Conservation (phyloP, 2,888 invertebrate genomes). For the Bugula neritina region DNA sequence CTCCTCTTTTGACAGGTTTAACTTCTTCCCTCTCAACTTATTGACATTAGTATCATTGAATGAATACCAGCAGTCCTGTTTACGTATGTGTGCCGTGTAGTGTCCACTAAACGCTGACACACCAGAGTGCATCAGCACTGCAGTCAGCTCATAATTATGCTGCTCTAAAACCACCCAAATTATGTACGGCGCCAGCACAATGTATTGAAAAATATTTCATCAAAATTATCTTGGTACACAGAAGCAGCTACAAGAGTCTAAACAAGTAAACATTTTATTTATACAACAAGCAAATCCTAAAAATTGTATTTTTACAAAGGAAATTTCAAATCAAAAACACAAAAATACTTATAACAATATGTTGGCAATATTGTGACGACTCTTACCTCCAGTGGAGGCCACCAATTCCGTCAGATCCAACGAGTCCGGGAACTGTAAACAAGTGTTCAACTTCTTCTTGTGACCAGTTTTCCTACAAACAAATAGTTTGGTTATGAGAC, state of each 20-base stretch:
- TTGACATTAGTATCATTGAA: conserved; percentile 61
- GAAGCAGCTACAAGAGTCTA: too few relatives aligned
- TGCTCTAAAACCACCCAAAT: too few relatives aligned
- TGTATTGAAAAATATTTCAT: too few relatives aligned
- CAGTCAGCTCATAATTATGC: conserved; percentile 56
- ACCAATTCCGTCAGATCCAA: conserved; percentile 50
- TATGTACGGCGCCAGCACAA: too few relatives aligned
- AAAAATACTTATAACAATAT: too few relatives aligned
- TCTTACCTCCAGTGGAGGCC: conserved; percentile 20
- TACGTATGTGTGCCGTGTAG: conserved; percentile 60
- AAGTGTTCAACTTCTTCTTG: conserved; percentile 61
- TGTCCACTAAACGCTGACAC: conserved; percentile 64
- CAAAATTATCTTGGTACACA: too few relatives aligned
- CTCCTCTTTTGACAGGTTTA: conserved; percentile 54
- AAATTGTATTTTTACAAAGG: too few relatives aligned
- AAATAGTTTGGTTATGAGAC: too few relatives aligned
- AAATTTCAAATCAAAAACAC: too few relatives aligned
- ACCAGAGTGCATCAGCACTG: conserved; percentile 65
- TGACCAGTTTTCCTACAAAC: conserved; percentile 57
- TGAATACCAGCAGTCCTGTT: conserved; percentile 58
- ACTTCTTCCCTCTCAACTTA: conserved; percentile 49
- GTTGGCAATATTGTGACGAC: too few relatives aligned
- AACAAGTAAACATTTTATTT: too few relatives aligned
- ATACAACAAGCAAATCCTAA: too few relatives aligned
- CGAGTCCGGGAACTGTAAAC: conserved; percentile 60